Base-by-base conservation (phyloP, 2,888 invertebrate genomes). In the Parnassius apollo region DNA sequence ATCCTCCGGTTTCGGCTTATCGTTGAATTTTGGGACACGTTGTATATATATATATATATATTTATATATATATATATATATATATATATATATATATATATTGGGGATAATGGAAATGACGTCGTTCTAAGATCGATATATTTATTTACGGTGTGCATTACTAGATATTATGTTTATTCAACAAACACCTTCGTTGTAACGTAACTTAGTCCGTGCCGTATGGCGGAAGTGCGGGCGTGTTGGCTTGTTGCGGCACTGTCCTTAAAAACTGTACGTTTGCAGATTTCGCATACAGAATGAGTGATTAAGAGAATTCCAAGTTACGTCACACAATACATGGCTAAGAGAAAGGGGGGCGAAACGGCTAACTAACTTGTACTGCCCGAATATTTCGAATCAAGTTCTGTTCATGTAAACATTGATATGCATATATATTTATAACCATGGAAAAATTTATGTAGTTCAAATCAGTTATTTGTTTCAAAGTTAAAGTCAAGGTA, bases 231-330 rank as follows among this genome's bases (percentile, higher is more conserved):
- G 57, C 62, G 59, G 65, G 55, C 68, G 66, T 66, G 65, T 71
- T 68, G 71, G 68, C 71, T 72, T 66, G 75, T 78, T 76, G 73
- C 74, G 68, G 74, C 69, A 73, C 68, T 71, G 76, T 78, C 80
- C 77, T 83, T 81, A 77, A 79, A 80, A 78, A 77, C 71, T 58
- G 56, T 74, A 68, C 68, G 71, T 77, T 81, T 73, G 74, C 75
- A 75, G 76, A 83, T 81, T 82, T 83, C 77, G 80, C 78, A 81
- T 81, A 78, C 76, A 68, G 70, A 84, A 81, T 81, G 72, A 78
- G 75, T 77, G 81, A 81, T 82, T 81, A 81, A 76, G 70, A 77
- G 71, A 77, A 76, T 78, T 81, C 80, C 78, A 77, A 67, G 69
- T 84, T 82, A 70, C 80, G 70, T 76, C 78, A 81, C 53, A 69